Conservation (phyloP, 2,888 invertebrate genomes). For the Drosophila gaucha region DNA sequence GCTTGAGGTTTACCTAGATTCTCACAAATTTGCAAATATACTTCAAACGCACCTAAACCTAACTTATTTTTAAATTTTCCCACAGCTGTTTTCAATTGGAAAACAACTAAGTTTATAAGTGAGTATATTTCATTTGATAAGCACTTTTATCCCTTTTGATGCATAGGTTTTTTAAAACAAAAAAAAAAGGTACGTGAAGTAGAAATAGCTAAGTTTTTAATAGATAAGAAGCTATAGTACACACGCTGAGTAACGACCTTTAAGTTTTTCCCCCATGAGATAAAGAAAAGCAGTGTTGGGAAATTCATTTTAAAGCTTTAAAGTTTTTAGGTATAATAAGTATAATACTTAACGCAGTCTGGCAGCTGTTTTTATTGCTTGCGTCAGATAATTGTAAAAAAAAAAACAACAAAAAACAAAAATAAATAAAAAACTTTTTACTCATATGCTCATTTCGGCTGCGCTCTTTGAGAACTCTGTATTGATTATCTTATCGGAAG, state of each 20-base stretch:
- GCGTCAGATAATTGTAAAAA: conserved; percentile 17
- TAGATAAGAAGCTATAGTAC: no score
- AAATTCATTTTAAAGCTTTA: background rate
- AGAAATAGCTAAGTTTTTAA: background rate
- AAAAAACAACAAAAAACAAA: background rate
- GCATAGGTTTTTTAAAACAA: background rate
- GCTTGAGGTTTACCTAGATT: no score
- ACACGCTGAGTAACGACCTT: background rate
- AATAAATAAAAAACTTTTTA: background rate
- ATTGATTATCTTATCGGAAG: conserved; percentile 23
- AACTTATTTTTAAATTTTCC: no score
- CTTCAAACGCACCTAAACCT: no score
- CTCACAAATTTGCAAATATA: no score
- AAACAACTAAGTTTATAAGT: background rate
- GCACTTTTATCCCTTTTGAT: background rate
- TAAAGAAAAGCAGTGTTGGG: background rate
- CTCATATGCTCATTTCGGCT: background rate
- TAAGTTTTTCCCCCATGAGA: background rate
- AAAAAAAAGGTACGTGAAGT: background rate
- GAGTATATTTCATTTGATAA: background rate
- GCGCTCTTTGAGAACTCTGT: background rate
- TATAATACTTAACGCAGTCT: background rate
- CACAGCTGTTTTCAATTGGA: background rate
- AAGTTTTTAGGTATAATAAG: background rate
- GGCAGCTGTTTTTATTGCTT: conserved; percentile 28